Evolutionary conservation across 2,113 vertebrate species (phyloP), one percentile per base, ranked within the genome.

Genomic region (Passer montanus): DNA sequence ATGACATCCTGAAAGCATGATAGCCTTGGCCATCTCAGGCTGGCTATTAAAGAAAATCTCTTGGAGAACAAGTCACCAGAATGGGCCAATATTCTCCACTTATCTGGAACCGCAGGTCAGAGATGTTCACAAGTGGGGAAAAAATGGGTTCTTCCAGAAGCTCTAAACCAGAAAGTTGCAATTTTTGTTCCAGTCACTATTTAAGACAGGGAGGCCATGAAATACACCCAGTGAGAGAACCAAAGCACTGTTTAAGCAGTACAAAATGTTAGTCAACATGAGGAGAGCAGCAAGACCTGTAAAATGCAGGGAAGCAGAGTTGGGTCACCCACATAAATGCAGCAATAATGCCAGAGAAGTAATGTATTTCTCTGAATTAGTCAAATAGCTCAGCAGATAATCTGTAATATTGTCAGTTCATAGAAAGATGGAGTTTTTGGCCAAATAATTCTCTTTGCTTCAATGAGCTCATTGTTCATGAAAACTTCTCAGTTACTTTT

Each of bases 361-460:
- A 33, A 77, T 15, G 50, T 30, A 41, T 75, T 81, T 92, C 62
- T 89, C 84, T 78, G 62, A 74, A 84, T 72, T 68, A n/a, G 31
- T 46, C 69, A 79, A 68, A 55, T 2, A 77, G 26, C 35, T 60
- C 68, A 75, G 35, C 43, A 84, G 43, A 86, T 74, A 70, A 93
- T 66, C 68, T 75, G 47, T 70, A 89, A 75, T 81, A 56, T 6
- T 87, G 47, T 37, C 73, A 70, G 27, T 75, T 56, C 56, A 84
- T 1, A 84, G 39, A 84, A 69, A 33, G 50, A 92, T 4, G 49
- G 20, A 63, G 67, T 37, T 84, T 82, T 74, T 3, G 3, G 50
- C 64, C 56, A 89, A 87, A 88, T n/a, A 89, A 47, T 87, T 93
- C 58, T 90, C 85, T 88, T 93, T 55, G 37, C 35, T 93, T 96